Evolutionary conservation across 1,140 invertebrate genomes (phyloP), one percentile per base, ranked within the genome.

Genomic region (Choristoneura fumiferana): DNA sequence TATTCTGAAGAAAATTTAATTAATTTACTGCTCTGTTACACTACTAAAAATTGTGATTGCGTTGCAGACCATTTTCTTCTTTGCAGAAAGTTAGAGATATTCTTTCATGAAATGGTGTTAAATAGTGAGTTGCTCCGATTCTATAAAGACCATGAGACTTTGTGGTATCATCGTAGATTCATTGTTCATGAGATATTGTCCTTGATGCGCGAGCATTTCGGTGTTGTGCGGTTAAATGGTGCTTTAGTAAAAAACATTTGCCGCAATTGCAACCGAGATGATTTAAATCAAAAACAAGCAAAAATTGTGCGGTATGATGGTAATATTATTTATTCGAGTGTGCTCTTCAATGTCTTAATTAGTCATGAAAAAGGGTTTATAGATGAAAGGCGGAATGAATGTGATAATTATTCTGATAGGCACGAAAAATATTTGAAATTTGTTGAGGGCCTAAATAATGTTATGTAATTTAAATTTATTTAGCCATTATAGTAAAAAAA

Each of bases 341-440:
- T 81, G 8, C 58, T 90, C 4, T 89, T 85, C 54, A 81, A 81
- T 62, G 69, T 83, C 0, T 63, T 90, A 22, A 45, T 78, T n/a
- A 61, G 52, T 39, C 82, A 89, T 74, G 89, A 90, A 58, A 82
- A 74, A 18, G 79, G 73, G 15, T 82, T 84, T 55, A 79, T 86
- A 59, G 74, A 81, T 29, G 81, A 86, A 45, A 81, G 79, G 56
- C 61, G 64, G 10, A 73, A 62, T 60, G 76, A 78, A 62, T 71
- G 63, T 36, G 86, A 88, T 60, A 76, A 78, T 57, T 89, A 85
- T 79, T 76, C 86, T 12, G 76, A 76, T 35, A 78, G 83, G 43
- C 84, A 89, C 71, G 82, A 86, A 35, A 88, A 84, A n/a, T 90
- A 88, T 73, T 68, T 90, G 18, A 84, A 83, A 63, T 81, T 80